These are phyloP conservation scores for Idaea dimidiata DNA, from an alignment of 2,888 invertebrate species.

Conservation along the genomic window DNA sequence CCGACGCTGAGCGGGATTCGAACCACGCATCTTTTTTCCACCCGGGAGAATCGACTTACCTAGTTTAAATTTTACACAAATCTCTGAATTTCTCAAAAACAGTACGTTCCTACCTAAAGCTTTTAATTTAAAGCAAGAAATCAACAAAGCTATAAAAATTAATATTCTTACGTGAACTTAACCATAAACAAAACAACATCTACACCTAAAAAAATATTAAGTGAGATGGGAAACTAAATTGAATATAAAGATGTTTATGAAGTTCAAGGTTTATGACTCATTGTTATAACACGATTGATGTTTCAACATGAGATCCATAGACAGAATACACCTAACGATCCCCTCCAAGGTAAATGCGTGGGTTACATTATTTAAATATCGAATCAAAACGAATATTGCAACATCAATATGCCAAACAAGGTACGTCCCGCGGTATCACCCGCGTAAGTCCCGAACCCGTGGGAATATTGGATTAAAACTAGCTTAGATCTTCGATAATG, in stretches of 20 bases:
- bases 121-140: background rate
- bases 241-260: background rate
- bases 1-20: too few relatives aligned
- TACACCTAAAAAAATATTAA: background rate
- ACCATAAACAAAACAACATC: too few relatives aligned
- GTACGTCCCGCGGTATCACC: too few relatives aligned
- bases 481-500: too few relatives aligned
- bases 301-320: background rate
- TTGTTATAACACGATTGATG: background rate
- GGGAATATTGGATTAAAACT: too few relatives aligned
- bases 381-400: background rate
- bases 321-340: background rate
- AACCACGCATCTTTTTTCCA: too few relatives aligned
- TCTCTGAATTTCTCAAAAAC: background rate
- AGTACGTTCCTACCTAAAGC: background rate
- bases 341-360: background rate
- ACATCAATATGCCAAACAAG: too few relatives aligned
- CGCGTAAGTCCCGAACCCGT: too few relatives aligned
- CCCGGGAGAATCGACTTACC: too few relatives aligned
- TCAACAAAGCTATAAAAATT: background rate
- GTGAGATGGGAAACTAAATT: background rate
- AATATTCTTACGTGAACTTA: background rate
- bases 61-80: too few relatives aligned
- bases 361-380: background rate
- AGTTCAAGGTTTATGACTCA: background rate